Base-by-base conservation (phyloP, 2,797 vertebrate species). In the Siniperca undulata region DNA sequence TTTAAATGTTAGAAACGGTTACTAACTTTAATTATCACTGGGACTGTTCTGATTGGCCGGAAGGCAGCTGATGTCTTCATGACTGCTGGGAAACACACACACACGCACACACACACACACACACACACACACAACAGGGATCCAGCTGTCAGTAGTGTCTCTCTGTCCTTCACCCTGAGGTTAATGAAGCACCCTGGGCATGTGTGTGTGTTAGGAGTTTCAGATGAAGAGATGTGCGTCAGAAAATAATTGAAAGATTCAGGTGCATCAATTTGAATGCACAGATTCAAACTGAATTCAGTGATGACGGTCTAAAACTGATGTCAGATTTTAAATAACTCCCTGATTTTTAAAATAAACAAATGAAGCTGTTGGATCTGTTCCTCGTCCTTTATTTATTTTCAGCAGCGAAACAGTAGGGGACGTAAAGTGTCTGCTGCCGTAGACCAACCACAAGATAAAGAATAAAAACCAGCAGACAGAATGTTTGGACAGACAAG, bases 151-250 rank as follows among this genome's bases (percentile, higher is more conserved):
- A 68, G 30, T 22, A 44, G 62, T 17, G 52, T 70, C 66, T 60
- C 75, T 69, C 55, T 42, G 70, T 78, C 86, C 83, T 88, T 83
- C 77, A 83, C 50, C 81, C 46, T 12, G 48, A 83, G 81, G 78
- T 83, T 83, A 81, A 73, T 11, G 44, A 81, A 46, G 67, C 61
- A 34, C 27, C 20, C 42, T 22, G 67, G 42, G 3, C 11, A 56
- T 40, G 44, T 61, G 70, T 53, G 59, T 40, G 30, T 59, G 65
- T 60, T 10, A 14, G 48, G 5, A 5, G n/a, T 36, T 10, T 56
- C 6, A 42, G 27, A 56, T 13, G 24, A 61, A 30, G 42, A 40
- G 34, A 22, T 40, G 16, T 46, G 36, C 9, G 0, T 48, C 8
- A 11, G 40, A 17, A 64, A 10, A 24, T 64, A 24, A 16, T 4